phyloP scores from a whole-genome alignment of 2,113 vertebrate genomes.

The Menura novaehollandiae region DNA sequence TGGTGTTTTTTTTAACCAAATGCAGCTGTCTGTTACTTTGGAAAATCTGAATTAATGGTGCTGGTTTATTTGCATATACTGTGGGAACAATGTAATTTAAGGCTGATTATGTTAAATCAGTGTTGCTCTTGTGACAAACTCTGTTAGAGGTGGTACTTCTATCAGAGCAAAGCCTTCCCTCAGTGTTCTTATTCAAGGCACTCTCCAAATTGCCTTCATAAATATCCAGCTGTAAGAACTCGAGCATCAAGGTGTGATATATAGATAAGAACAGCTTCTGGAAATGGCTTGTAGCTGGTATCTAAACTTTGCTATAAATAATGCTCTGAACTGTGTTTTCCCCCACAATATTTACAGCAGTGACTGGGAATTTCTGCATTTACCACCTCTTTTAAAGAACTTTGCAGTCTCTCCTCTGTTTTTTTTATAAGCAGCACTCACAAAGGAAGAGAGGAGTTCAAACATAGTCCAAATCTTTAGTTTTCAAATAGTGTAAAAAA shows the following conservation, averaged over 20 bases:
- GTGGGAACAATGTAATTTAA: neutral
- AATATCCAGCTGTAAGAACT: constrained; percentile 11
- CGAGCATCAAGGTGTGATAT: constrained; percentile 23
- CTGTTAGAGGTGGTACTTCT: neutral
- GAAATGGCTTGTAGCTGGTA: neutral
- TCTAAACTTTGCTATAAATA: constrained; percentile 33
- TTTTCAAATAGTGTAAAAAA: neutral
- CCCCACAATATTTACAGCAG: neutral
- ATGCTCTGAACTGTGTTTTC: neutral
- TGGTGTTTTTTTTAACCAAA: neutral
- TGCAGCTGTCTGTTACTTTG: neutral
- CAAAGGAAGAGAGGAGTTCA: neutral
- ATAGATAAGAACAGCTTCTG: neutral
- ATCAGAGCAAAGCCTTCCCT: neutral
- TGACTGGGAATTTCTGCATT: neutral
- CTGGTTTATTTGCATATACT: neutral
- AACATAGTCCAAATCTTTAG: neutral
- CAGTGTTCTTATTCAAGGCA: neutral
- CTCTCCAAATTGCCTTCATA: constrained; percentile 14
- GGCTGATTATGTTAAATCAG: constrained; percentile 20
- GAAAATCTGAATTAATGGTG: constrained; percentile 7
- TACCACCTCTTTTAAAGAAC: neutral
- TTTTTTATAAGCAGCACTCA: neutral
- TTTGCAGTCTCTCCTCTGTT: neutral
- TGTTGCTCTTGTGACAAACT: neutral